Evolutionary conservation across 2,888 invertebrate genomes (phyloP), one percentile per base, ranked within the genome.

Genomic region (Thumatha senex): DNA sequence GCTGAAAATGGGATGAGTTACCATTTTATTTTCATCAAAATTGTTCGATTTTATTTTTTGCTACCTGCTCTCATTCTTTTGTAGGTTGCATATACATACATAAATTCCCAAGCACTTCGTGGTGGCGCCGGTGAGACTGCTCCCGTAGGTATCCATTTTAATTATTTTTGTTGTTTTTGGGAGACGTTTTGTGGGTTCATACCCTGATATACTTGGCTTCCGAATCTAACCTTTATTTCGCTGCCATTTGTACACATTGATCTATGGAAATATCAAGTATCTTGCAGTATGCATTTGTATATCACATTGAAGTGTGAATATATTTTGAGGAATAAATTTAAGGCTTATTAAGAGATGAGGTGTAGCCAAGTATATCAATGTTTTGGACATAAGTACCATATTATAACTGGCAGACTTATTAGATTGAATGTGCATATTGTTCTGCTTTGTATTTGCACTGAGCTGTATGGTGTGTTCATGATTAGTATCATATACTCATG

Each of bases 61-160:
- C 89, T 85, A 88, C 85, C 78, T 77, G 85, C 89, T 86, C 92
- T 92, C 88, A 76, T 92, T 92, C 92, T 92, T 92, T 94, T 93
- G 89, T 93, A 93, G 94, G 93, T 92, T 88, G 91, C 92, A 89
- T 92, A 89, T 90, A 89, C 93, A 84, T 89, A 92, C 92, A 89
- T 89, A 84, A 83, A 82, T 86, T 82, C 82, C 74, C 78, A 86
- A 82, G 78, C 80, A 82, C 81, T 78, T 48, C 85, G 86, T 60
- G 83, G 80, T 78, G 82, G 80, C 74, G 67, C 92, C 90, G 88
- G 92, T 92, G 96, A 95, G 83, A 91, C 88, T 75, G 93, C 93
- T 70, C 95, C 95, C 89, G 95, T 95, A 95, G 93, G 95, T 95
- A 95, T 93, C 93, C 70, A 67, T 69, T 77, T 73, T 74, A 77